phyloP scores from a whole-genome alignment of 2,888 invertebrate species.

The Epinotia demarniana region DNA sequence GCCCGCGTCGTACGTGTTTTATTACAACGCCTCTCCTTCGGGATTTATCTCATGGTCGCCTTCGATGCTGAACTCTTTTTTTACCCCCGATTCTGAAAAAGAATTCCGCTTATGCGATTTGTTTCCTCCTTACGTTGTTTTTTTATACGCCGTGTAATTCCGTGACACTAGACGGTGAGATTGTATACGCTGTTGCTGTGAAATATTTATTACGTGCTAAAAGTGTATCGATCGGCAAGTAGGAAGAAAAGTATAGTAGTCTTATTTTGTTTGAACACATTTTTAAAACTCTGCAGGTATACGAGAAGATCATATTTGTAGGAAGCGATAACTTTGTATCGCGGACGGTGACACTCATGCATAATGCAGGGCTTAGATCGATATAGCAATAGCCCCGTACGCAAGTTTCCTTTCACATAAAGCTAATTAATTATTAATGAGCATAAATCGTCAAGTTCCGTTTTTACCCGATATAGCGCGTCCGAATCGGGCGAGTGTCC shows the following conservation, averaged over 20 bases:
- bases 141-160: conserved; percentile 49
- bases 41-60: conserved; percentile 80
- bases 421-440: conserved; percentile 46
- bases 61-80: conserved; percentile 60
- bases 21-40: conserved; percentile 78
- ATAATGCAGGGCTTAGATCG: conserved; percentile 38
- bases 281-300: conserved; percentile 14
- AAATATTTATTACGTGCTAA: conserved; percentile 35
- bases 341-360: conserved; percentile 28
- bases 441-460: conserved; percentile 45
- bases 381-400: conserved; percentile 43
- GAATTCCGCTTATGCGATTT: conserved; percentile 69
- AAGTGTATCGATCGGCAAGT: conserved; percentile 22
- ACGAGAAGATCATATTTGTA: conserved; percentile 18
- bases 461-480: conserved; percentile 44
- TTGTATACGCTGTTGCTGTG: conserved; percentile 22
- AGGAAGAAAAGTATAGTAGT: conserved; percentile 16
- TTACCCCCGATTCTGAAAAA: conserved; percentile 66
- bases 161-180: conserved; percentile 44
- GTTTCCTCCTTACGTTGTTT: conserved; percentile 61
- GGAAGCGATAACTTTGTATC: conserved; percentile 30
- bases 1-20: conserved; percentile 80
- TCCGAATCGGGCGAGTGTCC: conserved; percentile 41
- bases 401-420: conserved; percentile 45
- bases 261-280: conserved; percentile 3